phyloP scores from a whole-genome alignment of 2,113 vertebrate species.

The Muscicapa adusta region DNA sequence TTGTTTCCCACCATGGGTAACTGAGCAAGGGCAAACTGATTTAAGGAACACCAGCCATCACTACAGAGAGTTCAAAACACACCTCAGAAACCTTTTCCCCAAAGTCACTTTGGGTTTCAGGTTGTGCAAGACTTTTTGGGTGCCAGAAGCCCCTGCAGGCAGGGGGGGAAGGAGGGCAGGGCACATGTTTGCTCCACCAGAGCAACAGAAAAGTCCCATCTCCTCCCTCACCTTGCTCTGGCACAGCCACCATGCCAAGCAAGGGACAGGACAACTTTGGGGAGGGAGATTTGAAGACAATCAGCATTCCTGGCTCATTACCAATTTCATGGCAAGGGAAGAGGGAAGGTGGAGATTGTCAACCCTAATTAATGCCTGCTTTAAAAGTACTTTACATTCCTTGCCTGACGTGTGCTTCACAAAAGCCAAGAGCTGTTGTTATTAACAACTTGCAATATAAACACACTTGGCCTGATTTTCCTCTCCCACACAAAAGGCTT shows the following conservation, averaged over 20 bases:
- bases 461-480: constrained; percentile 46
- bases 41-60: background rate
- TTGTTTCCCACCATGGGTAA: rapidly evolving
- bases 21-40: background rate
- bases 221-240: background rate
- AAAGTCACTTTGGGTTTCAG: rapidly evolving
- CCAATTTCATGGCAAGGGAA: background rate
- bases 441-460: background rate
- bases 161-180: too few species aligned
- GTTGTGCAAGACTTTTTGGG: background rate
- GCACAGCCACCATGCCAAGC: rapidly evolving
- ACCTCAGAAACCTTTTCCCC: background rate
- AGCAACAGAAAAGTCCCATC: background rate
- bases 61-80: background rate
- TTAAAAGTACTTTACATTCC: background rate
- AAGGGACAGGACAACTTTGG: background rate
- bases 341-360: background rate
- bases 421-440: constrained; percentile 21
- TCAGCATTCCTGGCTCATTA: background rate
- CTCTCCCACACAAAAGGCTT: background rate
- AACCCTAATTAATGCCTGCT: background rate
- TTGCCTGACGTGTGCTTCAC: background rate
- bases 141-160: background rate
- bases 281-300: background rate
- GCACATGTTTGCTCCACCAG: background rate